Conservation (phyloP, 2,888 invertebrate genomes). For the Erebia aethiops region DNA sequence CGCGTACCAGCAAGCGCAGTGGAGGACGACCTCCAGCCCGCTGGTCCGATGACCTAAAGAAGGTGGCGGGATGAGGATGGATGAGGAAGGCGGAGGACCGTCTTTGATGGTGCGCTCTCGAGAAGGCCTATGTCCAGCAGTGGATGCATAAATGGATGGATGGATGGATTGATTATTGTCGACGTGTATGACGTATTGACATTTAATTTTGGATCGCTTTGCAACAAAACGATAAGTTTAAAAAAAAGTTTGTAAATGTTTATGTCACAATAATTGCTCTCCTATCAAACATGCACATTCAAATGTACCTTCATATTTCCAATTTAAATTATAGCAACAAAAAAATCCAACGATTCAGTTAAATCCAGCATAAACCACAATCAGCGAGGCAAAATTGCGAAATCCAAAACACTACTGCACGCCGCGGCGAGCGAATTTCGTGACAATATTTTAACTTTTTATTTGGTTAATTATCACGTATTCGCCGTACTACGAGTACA, state of each 20-base stretch:
- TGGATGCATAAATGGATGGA: too few relatives aligned
- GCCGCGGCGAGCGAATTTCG: constrained; percentile 13
- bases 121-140: too few relatives aligned
- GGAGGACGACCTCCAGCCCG: too few relatives aligned
- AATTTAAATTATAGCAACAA: constrained; percentile 7
- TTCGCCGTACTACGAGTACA: background rate
- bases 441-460: constrained; percentile 19
- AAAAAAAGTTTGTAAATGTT: background rate
- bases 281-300: background rate
- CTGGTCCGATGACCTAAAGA: too few relatives aligned
- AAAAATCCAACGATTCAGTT: constrained; percentile 12
- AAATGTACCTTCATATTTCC: constrained; percentile 1
- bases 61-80: too few relatives aligned
- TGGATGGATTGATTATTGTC: too few relatives aligned
- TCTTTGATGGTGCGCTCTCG: too few relatives aligned
- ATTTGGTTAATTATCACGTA: constrained; percentile 23
- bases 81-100: too few relatives aligned
- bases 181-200: too few relatives aligned
- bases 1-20: too few relatives aligned
- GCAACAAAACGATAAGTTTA: too few relatives aligned
- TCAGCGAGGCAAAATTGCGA: constrained; percentile 26
- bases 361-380: constrained; percentile 23
- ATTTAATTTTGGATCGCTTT: background rate
- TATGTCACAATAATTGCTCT: background rate
- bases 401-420: constrained; percentile 14